Conservation (phyloP, 2,888 invertebrate species). For the Drosophila phalerata region DNA sequence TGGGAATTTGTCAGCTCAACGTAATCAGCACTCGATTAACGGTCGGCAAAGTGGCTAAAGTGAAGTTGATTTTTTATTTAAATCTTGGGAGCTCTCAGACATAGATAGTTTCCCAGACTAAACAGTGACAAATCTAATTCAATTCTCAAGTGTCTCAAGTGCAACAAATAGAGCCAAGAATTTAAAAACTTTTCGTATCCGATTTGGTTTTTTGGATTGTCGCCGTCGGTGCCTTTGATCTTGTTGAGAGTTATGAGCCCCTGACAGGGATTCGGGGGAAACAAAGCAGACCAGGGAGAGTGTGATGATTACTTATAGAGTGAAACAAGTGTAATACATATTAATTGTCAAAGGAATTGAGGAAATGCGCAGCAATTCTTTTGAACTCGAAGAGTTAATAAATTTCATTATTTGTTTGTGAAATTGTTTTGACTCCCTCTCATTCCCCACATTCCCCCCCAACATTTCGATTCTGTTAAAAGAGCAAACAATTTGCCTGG, state of each 20-base stretch:
- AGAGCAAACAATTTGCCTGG: constrained; percentile 61
- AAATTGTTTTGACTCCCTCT: constrained; percentile 47
- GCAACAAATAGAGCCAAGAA: constrained; percentile 8
- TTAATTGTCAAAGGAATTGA: constrained; percentile 77
- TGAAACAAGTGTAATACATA: constrained; percentile 61
- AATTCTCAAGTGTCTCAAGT: constrained; percentile 54
- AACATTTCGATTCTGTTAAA: constrained; percentile 19
- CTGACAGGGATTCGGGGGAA: constrained; percentile 42
- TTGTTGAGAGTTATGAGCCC: constrained; percentile 51
- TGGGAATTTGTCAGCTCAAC: constrained; percentile 45
- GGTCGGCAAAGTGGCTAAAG: constrained; percentile 13
- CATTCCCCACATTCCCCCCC: neutral
- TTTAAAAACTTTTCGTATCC: constrained; percentile 3
- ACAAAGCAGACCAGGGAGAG: constrained; percentile 54
- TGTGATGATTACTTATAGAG: constrained; percentile 59
- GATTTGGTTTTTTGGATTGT: constrained; percentile 46
- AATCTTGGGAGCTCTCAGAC: neutral
- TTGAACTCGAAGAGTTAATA: constrained; percentile 75
- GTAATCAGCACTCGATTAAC: constrained; percentile 38
- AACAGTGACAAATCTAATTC: constrained; percentile 62
- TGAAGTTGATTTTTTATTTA: constrained; percentile 4
- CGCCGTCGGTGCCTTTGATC: constrained; percentile 63
- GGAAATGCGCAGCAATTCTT: constrained; percentile 75
- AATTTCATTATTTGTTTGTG: constrained; percentile 74
- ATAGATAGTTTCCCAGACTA: constrained; percentile 39